A percentile compares a stretch with the other conserved stretches of the same genome.
These are phyloP conservation scores for Catocala sponsa DNA, from an alignment of 2,888 invertebrate species.

Conservation along the genomic window DNA sequence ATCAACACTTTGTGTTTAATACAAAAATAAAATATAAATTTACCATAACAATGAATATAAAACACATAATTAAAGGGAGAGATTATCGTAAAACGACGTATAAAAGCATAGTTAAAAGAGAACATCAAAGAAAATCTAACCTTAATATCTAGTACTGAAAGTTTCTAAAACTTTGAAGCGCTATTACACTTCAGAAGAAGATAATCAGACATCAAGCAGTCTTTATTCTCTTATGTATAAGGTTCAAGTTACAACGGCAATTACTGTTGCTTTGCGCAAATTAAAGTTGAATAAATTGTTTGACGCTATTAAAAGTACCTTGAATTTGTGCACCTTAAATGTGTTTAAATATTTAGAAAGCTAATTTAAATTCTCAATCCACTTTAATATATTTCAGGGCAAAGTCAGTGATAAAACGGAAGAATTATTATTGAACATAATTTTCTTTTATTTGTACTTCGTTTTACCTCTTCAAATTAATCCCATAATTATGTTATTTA, in stretches of 20 bases:
- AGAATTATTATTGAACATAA: too few species aligned
- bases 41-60: too few species aligned
- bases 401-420: too few species aligned
- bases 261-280: slow-evolving; percentile 39
- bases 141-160: slow-evolving; percentile 45
- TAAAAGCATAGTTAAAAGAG: slow-evolving; percentile 29
- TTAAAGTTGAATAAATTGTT: slow-evolving; percentile 52
- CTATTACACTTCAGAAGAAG: slow-evolving; percentile 53
- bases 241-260: slow-evolving; percentile 46
- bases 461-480: too few species aligned
- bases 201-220: slow-evolving; percentile 35
- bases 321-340: slow-evolving; percentile 36
- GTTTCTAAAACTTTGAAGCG: slow-evolving; percentile 51
- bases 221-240: slow-evolving; percentile 46
- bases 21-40: too few species aligned
- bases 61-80: slow-evolving; percentile 48
- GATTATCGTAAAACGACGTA: slow-evolving; percentile 42
- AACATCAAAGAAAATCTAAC: slow-evolving; percentile 46
- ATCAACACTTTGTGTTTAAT: too few species aligned
- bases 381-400: too few species aligned
- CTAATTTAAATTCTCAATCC: slow-evolving; percentile 19
- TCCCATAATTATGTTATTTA: too few species aligned
- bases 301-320: slow-evolving; percentile 45
- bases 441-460: too few species aligned
- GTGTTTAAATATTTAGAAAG: slow-evolving; percentile 7